Evolutionary conservation across 2,888 invertebrate species (phyloP), one percentile per base, ranked within the genome.

Genomic region (Drosophila barbarae): DNA sequence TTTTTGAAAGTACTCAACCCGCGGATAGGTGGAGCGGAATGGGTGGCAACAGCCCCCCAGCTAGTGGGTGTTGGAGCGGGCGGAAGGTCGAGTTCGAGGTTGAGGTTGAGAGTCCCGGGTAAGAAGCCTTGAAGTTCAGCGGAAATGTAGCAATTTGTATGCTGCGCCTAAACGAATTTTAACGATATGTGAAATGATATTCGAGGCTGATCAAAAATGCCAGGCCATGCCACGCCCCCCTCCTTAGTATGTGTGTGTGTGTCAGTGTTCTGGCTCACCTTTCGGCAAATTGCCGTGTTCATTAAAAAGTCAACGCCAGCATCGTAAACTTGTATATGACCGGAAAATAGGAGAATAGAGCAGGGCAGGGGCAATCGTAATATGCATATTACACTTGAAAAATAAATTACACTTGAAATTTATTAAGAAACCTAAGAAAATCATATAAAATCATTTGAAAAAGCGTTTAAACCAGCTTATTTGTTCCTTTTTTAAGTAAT

Each of bases 101-200:
- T 36, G 15, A 23, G 34, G 28, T 42, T 42, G 39, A 53, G 44
- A 51, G 39, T 38, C 21, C 32, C 18, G 41, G 49, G 52, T 39
- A 61, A 52, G 9, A n/a, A 51, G 47, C 52, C 64, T 53, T 60
- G 67, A 72, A 69, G 69, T 72, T 85, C 72, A 69, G 67, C 75
- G 82, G 72, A 84, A 85, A 84, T 86, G 76, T 82, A 77, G 86
- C 86, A 87, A 86, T 86, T 87, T 87, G 84, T 86, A 86, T 87
- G 79, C 85, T 73, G 72, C 73, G 78, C 83, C 79, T 81, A 86
- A 86, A 85, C 76, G 86, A 84, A 81, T 86, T 87, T 83, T 83
- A 86, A 86, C 84, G 86, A 86, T 86, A 87, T 87, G 86, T 86
- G 86, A 84, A 86, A 86, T 84, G 74, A 86, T 82, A 77, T 80